phyloP scores from a whole-genome alignment of 35 echinoderm and acorn worm genomes.

The Ophiothrix spiculata region DNA sequence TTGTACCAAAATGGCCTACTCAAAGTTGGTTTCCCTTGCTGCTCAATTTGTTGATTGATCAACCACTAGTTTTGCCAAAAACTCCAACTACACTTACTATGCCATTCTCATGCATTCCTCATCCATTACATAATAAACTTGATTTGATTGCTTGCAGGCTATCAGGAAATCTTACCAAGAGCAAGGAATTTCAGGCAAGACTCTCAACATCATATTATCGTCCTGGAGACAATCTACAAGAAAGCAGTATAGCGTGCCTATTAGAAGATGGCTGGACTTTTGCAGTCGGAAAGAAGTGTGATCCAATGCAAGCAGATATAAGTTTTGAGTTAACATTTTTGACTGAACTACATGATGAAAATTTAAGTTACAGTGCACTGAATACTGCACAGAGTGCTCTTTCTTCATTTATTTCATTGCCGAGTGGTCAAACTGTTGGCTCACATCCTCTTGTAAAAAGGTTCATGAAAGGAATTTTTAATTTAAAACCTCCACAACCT shows the following conservation, averaged over 20 bases:
- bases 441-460: constrained; percentile 31
- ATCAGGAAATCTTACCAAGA: not conserved
- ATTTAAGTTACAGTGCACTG: constrained; percentile 21
- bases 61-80: constrained; percentile 10
- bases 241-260: not conserved
- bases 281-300: no score
- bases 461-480: constrained; percentile 44
- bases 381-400: constrained; percentile 61
- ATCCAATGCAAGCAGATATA: constrained; percentile 38
- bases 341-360: constrained; percentile 7
- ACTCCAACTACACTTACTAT: not conserved
- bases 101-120: constrained; percentile 1
- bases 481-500: constrained; percentile 5
- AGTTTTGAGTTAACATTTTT: constrained; percentile 1
- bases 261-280: not conserved
- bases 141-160: not conserved
- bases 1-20: constrained; percentile 79
- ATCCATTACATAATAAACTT: constrained; percentile 14
- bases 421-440: constrained; percentile 27
- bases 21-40: constrained; percentile 66
- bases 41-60: constrained; percentile 27
- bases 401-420: constrained; percentile 27
- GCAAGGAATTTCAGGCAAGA: not conserved
- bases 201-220: not conserved
- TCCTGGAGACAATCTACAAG: constrained; percentile 19